Evolutionary conservation across 2,797 vertebrate species (phyloP).

Genomic region (Galagoides demidoff): DNA sequence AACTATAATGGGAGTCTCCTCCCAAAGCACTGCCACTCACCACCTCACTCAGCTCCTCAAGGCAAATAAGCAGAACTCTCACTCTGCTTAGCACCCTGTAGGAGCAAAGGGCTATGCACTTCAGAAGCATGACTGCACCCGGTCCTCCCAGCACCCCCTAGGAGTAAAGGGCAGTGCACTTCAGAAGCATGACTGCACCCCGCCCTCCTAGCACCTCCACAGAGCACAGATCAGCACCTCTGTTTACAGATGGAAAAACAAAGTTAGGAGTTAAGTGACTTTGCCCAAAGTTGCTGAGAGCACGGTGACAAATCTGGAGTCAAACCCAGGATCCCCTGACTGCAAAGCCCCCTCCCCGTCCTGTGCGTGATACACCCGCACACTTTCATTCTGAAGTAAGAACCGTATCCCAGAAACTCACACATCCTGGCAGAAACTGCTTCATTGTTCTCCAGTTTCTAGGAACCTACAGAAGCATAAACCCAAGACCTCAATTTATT

Average conservation of each 20-base stretch:
- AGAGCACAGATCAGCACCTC: no score
- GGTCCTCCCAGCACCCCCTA: no score
- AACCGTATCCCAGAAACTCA: not conserved
- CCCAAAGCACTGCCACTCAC: not conserved
- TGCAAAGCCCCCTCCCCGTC: not conserved
- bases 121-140: no score
- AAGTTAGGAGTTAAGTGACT: not conserved
- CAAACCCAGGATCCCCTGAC: not conserved
- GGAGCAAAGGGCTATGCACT: no score
- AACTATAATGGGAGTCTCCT: not conserved
- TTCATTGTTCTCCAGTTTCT: not conserved
- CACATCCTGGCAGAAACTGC: not conserved
- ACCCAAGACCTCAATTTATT: not conserved
- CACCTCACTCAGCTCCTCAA: not conserved
- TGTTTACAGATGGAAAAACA: not conserved
- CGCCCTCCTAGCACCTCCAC: not conserved
- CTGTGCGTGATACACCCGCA: accelerated
- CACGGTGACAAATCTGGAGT: not conserved
- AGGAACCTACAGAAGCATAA: not conserved
- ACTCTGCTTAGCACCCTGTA: not conserved
- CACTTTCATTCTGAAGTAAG: not conserved
- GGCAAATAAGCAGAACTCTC: not conserved
- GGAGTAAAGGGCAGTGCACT: not conserved
- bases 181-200: accelerated
- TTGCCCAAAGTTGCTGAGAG: not conserved